These are phyloP conservation scores for Sebastes matsubarae DNA, from an alignment of 2,797 vertebrate genomes.

Conservation along the genomic window DNA sequence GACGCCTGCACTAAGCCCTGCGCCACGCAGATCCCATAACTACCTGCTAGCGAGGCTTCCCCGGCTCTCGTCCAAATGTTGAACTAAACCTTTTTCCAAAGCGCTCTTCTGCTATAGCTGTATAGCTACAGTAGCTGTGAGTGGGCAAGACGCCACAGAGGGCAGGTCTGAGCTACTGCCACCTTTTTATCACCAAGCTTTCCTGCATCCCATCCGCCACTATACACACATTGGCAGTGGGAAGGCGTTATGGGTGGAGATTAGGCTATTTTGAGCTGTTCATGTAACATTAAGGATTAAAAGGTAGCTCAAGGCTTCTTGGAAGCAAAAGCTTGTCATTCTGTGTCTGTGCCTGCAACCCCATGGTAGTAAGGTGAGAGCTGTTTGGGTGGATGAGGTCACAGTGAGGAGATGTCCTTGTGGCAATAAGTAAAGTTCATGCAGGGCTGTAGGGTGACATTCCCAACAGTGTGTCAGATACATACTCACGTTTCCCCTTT, in stretches of 20 bases:
- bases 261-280: slow-evolving; percentile 70
- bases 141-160: slow-evolving; percentile 25
- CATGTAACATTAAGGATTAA: slow-evolving; percentile 76
- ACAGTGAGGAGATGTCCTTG: slow-evolving; percentile 28
- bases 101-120: slow-evolving; percentile 1
- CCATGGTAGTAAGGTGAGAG: slow-evolving; percentile 28
- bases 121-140: slow-evolving; percentile 7
- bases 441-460: slow-evolving; percentile 24
- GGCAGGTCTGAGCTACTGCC: slow-evolving; percentile 46
- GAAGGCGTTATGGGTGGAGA: slow-evolving; percentile 48
- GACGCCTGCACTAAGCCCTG: slow-evolving; percentile 68
- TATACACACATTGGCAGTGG: slow-evolving; percentile 34
- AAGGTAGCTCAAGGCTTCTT: slow-evolving; percentile 67
- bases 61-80: slow-evolving; percentile 46
- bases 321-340: slow-evolving; percentile 51
- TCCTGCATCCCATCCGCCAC: slow-evolving; percentile 35
- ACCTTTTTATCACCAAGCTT: slow-evolving; percentile 38
- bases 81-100: slow-evolving; percentile 16
- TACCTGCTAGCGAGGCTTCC: slow-evolving; percentile 67
- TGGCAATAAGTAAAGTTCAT: slow-evolving; percentile 39
- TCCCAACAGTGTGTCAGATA: slow-evolving; percentile 32
- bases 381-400: slow-evolving; percentile 26
- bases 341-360: slow-evolving; percentile 21
- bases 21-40: slow-evolving; percentile 59
- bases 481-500: slow-evolving; percentile 37